Percentiles rank a stretch among this genome's conserved stretches.
Conservation (phyloP, 2,113 vertebrate species). For the Porphyrio hochstetteri region DNA sequence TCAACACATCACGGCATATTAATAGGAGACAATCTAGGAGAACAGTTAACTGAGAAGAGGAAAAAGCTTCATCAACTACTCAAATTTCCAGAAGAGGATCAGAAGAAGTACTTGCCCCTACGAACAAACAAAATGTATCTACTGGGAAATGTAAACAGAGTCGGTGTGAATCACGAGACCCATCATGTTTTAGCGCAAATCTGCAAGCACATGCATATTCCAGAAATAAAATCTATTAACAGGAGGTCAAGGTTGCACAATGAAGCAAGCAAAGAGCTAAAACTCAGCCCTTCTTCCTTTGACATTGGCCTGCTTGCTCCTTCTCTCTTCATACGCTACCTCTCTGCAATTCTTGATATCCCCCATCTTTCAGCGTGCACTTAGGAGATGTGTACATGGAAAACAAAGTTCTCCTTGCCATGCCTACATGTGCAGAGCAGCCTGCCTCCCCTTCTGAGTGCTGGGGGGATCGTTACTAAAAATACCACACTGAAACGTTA, state of each 20-base stretch:
- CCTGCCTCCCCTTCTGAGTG: not conserved
- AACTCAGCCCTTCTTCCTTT: not conserved
- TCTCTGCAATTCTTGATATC: not conserved
- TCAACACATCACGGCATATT: constrained; percentile 53
- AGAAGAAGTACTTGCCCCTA: constrained; percentile 44
- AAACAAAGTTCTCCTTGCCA: not conserved
- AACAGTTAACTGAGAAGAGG: constrained; percentile 36
- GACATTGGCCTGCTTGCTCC: not conserved
- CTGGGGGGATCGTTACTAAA: constrained; percentile 28
- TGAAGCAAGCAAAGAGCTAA: constrained; percentile 19
- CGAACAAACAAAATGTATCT: constrained; percentile 52
- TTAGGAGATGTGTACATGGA: not conserved
- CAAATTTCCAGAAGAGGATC: constrained; percentile 49
- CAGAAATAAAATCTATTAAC: constrained; percentile 57
- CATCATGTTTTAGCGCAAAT: constrained; percentile 33
- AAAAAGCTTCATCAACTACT: constrained; percentile 51
- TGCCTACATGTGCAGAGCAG: constrained; percentile 41
- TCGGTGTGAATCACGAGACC: constrained; percentile 44
- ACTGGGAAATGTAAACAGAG: constrained; percentile 44
- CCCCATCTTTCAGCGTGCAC: not conserved
- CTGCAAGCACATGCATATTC: constrained; percentile 28
- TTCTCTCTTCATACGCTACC: not conserved
- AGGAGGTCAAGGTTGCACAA: constrained; percentile 35
- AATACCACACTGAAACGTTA: not conserved
- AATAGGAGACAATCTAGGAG: constrained; percentile 51